phyloP scores from a whole-genome alignment of 2,113 vertebrate genomes.

The Malurus cyaneus region DNA sequence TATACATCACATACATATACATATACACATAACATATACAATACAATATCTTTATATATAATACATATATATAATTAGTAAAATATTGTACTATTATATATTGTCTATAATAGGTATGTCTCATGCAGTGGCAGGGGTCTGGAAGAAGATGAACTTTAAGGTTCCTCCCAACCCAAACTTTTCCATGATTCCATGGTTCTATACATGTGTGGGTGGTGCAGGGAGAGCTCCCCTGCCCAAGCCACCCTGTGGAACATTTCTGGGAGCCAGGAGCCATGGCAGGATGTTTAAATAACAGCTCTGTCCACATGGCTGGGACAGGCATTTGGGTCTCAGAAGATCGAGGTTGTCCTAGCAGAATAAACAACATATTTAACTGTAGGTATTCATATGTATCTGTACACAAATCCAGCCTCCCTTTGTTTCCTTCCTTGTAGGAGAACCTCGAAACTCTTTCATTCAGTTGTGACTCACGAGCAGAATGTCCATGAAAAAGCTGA shows the following conservation, averaged over 20 bases:
- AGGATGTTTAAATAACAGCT: too few relatives aligned
- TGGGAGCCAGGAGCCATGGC: not conserved
- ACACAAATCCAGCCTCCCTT: not conserved
- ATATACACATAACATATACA: too few relatives aligned
- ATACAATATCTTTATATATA: too few relatives aligned
- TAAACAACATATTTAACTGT: too few relatives aligned
- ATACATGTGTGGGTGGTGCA: rapidly evolving
- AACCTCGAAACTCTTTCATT: not conserved
- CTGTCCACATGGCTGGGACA: rapidly evolving
- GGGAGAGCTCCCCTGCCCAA: not conserved
- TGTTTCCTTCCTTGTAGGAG: not conserved
- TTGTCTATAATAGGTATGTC: too few relatives aligned
- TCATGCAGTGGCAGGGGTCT: not conserved
- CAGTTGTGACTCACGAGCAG: not conserved
- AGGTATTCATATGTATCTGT: rapidly evolving
- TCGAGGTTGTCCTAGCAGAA: too few relatives aligned
- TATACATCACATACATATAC: too few relatives aligned
- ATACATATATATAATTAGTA: too few relatives aligned
- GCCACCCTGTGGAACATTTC: rapidly evolving
- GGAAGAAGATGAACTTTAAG: not conserved
- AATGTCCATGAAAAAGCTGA: not conserved
- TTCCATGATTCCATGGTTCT: not conserved
- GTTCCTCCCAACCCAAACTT: not conserved
- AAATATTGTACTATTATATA: too few relatives aligned
- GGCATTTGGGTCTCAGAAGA: rapidly evolving